Evolutionary conservation across 2,113 vertebrate species (phyloP).

Genomic region (Micronycteris hirsuta): DNA sequence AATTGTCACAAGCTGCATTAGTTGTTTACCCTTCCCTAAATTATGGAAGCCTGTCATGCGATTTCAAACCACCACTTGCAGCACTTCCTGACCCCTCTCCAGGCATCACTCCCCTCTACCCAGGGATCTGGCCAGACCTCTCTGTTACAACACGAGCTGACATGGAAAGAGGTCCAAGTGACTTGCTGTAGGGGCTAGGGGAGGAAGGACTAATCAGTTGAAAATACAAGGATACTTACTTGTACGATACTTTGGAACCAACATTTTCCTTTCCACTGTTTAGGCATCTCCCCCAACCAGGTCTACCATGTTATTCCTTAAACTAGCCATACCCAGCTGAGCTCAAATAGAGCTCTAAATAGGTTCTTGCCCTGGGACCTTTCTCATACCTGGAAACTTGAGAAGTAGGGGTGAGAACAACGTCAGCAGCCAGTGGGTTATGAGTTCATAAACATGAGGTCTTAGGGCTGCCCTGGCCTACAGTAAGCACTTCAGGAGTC

Average conservation of each 20-base stretch:
- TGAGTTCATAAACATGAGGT: not conserved
- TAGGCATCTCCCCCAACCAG: not conserved
- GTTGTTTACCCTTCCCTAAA: no score
- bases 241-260: not conserved
- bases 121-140: no score
- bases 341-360: not conserved
- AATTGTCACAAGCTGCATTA: no score
- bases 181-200: accelerated
- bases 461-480: not conserved
- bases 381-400: not conserved
- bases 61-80: no score
- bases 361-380: not conserved
- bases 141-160: not conserved
- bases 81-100: no score
- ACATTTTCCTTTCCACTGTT: not conserved
- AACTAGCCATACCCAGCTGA: not conserved
- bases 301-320: not conserved
- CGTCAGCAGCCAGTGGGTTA: not conserved
- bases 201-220: accelerated
- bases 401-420: no score
- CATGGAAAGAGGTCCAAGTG: not conserved
- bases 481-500: accelerated
- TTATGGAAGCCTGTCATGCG: no score
- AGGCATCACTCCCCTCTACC: no score
- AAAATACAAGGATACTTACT: not conserved